These are phyloP conservation scores for Recurvirostra avosetta DNA, from an alignment of 2,113 vertebrate genomes.

Conservation along the genomic window DNA sequence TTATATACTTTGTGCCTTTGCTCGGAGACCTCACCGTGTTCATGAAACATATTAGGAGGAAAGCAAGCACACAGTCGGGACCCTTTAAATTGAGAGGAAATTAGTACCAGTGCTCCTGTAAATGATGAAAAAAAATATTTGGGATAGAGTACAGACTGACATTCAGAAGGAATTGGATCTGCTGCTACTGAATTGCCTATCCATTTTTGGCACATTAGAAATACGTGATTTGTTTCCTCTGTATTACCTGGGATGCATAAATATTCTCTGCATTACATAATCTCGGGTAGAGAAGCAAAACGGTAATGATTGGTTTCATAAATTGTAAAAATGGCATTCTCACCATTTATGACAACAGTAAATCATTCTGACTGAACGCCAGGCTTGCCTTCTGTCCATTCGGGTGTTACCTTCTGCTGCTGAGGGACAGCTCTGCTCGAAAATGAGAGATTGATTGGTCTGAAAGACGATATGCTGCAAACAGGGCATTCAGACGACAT, in stretches of 20 bases:
- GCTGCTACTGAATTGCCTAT: not conserved
- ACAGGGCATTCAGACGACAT: not conserved
- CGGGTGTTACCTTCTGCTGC: not conserved
- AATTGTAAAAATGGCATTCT: not conserved
- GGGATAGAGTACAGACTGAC: not conserved
- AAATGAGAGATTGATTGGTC: constrained; percentile 10
- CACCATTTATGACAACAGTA: not conserved
- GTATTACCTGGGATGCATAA: not conserved
- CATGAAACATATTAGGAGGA: not conserved
- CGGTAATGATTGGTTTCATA: not conserved
- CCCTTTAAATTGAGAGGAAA: not conserved
- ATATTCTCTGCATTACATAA: not conserved
- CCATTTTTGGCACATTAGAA: not conserved
- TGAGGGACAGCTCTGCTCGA: not conserved
- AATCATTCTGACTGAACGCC: not conserved
- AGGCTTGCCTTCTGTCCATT: not conserved
- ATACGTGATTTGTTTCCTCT: not conserved
- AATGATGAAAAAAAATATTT: not conserved
- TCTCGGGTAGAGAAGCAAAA: not conserved
- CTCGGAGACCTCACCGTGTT: not conserved
- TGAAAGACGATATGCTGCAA: constrained; percentile 24
- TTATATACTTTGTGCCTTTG: not conserved
- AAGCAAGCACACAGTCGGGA: not conserved
- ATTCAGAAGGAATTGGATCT: not conserved
- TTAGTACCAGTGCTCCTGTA: not conserved